Evolutionary conservation across 2,113 vertebrate genomes (phyloP), one percentile per base, ranked within the genome.

Genomic region (Burhinus bistriatus): DNA sequence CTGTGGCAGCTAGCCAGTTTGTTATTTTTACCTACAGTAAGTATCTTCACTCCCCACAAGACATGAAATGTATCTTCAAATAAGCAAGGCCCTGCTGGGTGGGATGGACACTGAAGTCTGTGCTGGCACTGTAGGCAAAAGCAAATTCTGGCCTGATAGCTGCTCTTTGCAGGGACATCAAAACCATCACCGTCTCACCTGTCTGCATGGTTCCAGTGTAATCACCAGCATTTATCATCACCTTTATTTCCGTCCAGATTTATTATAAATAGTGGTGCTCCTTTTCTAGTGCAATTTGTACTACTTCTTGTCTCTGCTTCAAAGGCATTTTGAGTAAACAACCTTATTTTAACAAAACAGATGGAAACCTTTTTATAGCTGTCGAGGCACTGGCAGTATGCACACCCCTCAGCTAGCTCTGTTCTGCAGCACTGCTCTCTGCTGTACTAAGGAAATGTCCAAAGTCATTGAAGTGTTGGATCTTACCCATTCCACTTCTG

Each of bases 311-410:
- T 91, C 66, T 90, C 70, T 85, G 30, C 66, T 96, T 91, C 82
- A 95, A 81, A 97, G 59, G 44, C 83, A 68, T 86, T 94, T 89
- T 19, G n/a, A 90, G 72, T 96, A 96, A 97, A 96, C 94, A 97
- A 92, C 79, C 80, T 93, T 94, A 94, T 94, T 97, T 96, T 93
- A 97, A 94, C 86, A 89, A 94, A 92, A 88, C 95, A 97, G 97
- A 97, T 96, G 96, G 97, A 93, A 97, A 89, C 58, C 92, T 95
- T 97, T 97, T 96, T 96, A 95, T 97, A 97, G 93, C 72, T 83
- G 71, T 68, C 0, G 27, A 95, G 76, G 71, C 79, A 81, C 57
- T 78, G 90, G 87, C 92, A 94, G 71, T 61, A 34, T 34, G 21
- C 38, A 42, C 55, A 64, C 22, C 70, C 64, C 76, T 86, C 71